These are phyloP conservation scores for Odontophorus gujanensis DNA, from an alignment of 2,113 vertebrate species.

Conservation along the genomic window DNA sequence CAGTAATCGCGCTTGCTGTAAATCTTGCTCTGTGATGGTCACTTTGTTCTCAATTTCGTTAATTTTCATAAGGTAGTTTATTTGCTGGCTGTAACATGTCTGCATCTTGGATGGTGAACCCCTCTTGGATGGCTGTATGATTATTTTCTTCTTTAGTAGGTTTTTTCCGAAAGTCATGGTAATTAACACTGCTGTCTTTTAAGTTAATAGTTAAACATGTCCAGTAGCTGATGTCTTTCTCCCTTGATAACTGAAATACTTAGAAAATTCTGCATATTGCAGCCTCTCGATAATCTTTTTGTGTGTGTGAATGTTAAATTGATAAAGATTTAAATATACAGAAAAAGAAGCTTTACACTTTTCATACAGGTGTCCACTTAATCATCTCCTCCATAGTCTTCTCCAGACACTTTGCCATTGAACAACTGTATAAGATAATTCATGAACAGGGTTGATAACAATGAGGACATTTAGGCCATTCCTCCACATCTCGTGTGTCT, in stretches of 20 bases:
- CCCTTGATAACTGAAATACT: neutral
- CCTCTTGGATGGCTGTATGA: neutral
- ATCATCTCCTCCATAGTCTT: neutral
- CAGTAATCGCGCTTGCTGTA: neutral
- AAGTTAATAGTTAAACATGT: neutral
- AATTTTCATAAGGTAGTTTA: neutral
- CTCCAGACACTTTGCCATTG: neutral
- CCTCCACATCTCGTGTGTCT: neutral
- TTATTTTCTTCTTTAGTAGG: neutral
- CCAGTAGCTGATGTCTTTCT: fast-evolving
- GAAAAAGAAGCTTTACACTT: neutral
- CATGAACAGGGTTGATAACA: neutral
- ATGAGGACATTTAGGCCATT: neutral
- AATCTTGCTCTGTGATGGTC: neutral
- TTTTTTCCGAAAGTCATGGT: neutral
- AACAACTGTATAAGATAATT: neutral
- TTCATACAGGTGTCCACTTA: neutral
- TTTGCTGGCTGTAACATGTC: neutral
- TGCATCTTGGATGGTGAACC: neutral
- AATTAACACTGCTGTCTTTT: neutral
- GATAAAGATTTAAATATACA: neutral
- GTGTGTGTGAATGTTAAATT: neutral
- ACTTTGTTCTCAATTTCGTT: neutral
- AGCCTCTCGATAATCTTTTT: neutral
- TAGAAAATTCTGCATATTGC: neutral